Base-by-base conservation (phyloP, 2,797 vertebrate species). In the Psittacula echo region DNA sequence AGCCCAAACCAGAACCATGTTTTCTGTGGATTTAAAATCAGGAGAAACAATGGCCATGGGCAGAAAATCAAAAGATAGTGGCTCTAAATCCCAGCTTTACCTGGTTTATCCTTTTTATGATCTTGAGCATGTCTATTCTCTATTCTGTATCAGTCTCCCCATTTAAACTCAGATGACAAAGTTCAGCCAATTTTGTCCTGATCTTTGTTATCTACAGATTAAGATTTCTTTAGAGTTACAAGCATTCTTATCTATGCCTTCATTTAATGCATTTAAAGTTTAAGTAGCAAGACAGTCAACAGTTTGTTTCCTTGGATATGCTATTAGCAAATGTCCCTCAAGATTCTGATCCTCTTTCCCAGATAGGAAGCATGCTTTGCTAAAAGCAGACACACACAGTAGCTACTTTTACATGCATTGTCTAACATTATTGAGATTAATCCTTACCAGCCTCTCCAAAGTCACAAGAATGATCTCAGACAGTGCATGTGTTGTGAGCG, bases 41-140 rank as follows among this genome's bases (percentile, higher is more conserved):
- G 61, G 42, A 61, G 61, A 77, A 91, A 77, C 44, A 42, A 83
- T 1, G 18, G 20, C 67, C 70, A 41, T 13, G 18, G 23, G 48
- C 50, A 82, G 48, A 80, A 92, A 87, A 79, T 72, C 72, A 86
- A 82, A 77, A 80, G 83, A 61, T 2, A 88, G 47, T 4, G 30
- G 61, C 42, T 68, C 60, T 61, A 96, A 92, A 83, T 70, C 79
- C 62, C 75, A 87, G 61, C 39, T 95, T 93, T 90, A 89, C 84
- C 83, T 68, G 60, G 41, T 87, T 92, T 88, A 86, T 71, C 83
- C 67, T 73, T 91, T 95, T 80, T 75, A 93, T n/a, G 50, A 92
- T 84, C 68, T 61, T 71, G 19, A 88, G 47, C 34, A 56, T 7
- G 48, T 41, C 76, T 86, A 8, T 34, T 79, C 64, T 67, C 62